Evolutionary conservation across 2,888 invertebrate genomes (phyloP), one percentile per base, ranked within the genome.

Genomic region (Epistrophella euchroma): DNA sequence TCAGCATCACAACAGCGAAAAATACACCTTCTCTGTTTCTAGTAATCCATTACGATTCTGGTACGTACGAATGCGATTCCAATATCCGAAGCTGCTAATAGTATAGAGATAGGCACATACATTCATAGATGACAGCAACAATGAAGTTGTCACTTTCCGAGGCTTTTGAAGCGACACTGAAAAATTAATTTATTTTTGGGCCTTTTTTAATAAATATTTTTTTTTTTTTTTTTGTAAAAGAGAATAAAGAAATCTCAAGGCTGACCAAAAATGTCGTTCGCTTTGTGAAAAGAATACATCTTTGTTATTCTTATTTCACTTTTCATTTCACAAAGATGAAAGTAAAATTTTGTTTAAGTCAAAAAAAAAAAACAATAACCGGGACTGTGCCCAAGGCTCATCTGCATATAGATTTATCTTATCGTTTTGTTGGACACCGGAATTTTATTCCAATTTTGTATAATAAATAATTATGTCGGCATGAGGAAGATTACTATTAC

Each of bases 251-350:
- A 76, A 73, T 73, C 72, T 75, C 80, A 43, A 73, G 55, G 56
- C 76, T 80, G 80, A 71, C 56, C 78, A 62, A 71, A 55, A 74
- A 47, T 19, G 22, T 22, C 28, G 35, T 60, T 25, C 17, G 15
- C 52, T 37, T 9, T 32, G 13, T 40, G 28, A 13, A n/a, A 22
- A 52, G 68, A 32, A 56, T 56, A 60, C 19, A 28, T 62, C 50
- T 40, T 19, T 10, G 15, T 47, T 17, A 15, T 55, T 74, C 32
- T 64, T 66, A 37, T 68, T 76, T 66, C 76, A 85, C 85, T 85
- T 85, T 85, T 85, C 80, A 85, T 85, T 85, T 85, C 80, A 70
- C 43, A 80, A 72, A 73, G 80, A 85, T 81, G 85, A 85, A 85
- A 85, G 85, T 85, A 76, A 85, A 76, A 79, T 45, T 52, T 71